These are phyloP conservation scores for Steromphala cineraria DNA, from an alignment of 2,888 invertebrate species.

Conservation along the genomic window DNA sequence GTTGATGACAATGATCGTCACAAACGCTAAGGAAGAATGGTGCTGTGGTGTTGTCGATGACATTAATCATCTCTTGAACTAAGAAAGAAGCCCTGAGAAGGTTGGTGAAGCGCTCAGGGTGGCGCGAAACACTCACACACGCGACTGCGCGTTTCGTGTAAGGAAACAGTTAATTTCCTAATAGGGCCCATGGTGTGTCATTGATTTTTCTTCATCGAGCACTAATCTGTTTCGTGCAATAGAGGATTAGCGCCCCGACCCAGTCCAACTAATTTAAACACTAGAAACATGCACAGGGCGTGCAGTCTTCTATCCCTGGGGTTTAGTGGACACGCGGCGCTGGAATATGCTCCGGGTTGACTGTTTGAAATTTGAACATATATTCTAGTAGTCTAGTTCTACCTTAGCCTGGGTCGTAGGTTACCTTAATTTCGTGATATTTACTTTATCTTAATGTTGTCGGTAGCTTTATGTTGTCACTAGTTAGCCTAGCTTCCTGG, in stretches of 20 bases:
- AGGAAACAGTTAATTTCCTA: conserved; percentile 22
- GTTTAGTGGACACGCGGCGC: neutral
- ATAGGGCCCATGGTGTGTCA: conserved; percentile 15
- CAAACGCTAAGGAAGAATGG: too few relatives aligned
- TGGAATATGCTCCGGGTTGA: neutral
- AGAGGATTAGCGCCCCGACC: conserved; percentile 8
- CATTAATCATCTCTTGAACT: too few relatives aligned
- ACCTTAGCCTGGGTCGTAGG: too few relatives aligned
- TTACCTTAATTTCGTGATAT: too few relatives aligned
- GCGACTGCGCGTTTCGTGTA: conserved; percentile 1
- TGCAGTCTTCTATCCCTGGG: neutral
- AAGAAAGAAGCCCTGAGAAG: neutral
- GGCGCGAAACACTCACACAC: neutral
- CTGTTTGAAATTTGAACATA: neutral
- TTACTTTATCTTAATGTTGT: too few relatives aligned
- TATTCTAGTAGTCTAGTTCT: too few relatives aligned
- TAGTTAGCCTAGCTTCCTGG: too few relatives aligned
- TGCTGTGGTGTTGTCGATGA: too few relatives aligned
- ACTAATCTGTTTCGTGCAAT: conserved; percentile 16
- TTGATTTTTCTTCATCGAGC: conserved; percentile 20
- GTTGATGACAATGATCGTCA: too few relatives aligned
- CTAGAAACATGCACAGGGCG: neutral
- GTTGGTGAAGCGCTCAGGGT: neutral
- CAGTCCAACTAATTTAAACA: conserved; percentile 20
- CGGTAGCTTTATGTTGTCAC: too few relatives aligned